A percentile compares a stretch with the other conserved stretches of the same genome.
phyloP scores from a whole-genome alignment of 2,888 invertebrate genomes.

The Sarcophaga caerulescens region DNA sequence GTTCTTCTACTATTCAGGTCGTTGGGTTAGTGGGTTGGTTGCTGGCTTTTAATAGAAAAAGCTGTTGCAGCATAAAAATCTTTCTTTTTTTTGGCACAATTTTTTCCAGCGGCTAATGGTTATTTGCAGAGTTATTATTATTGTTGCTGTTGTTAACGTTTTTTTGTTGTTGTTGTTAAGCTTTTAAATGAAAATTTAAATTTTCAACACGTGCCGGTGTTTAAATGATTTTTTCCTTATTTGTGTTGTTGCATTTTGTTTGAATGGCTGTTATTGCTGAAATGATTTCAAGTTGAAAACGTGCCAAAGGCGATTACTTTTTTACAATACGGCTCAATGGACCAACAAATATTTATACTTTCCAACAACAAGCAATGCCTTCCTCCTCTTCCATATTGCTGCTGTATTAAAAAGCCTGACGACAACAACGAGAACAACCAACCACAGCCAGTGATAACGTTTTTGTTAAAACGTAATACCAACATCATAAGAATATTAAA shows the following conservation, averaged over 20 bases:
- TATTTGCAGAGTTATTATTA: slow-evolving; percentile 3
- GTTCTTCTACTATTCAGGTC: slow-evolving; percentile 38
- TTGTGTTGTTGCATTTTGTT: slow-evolving; percentile 28
- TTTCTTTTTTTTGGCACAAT: neutral
- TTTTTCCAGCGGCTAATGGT: slow-evolving; percentile 48
- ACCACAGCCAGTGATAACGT: neutral
- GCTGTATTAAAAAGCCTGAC: neutral
- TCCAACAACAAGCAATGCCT: neutral
- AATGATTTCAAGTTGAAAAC: slow-evolving; percentile 63
- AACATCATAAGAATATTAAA: slow-evolving; percentile 33
- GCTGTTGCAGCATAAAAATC: slow-evolving; percentile 13
- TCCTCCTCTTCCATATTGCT: no score
- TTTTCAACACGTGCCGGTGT: slow-evolving; percentile 69
- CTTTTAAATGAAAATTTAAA: slow-evolving; percentile 64
- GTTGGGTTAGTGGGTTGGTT: slow-evolving; percentile 60
- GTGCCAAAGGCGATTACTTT: slow-evolving; percentile 67
- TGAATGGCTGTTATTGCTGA: slow-evolving; percentile 32
- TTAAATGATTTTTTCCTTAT: slow-evolving; percentile 55
- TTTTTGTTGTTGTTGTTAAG: slow-evolving; percentile 57
- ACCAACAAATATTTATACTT: slow-evolving; percentile 66
- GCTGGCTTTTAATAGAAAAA: no score
- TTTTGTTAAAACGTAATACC: slow-evolving; percentile 5
- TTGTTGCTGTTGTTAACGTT: slow-evolving; percentile 58
- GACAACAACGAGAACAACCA: neutral
- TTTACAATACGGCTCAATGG: slow-evolving; percentile 65